Evolutionary conservation across 2,797 vertebrate species (phyloP), one percentile per base, ranked within the genome.

Genomic region (Characodon lateralis): DNA sequence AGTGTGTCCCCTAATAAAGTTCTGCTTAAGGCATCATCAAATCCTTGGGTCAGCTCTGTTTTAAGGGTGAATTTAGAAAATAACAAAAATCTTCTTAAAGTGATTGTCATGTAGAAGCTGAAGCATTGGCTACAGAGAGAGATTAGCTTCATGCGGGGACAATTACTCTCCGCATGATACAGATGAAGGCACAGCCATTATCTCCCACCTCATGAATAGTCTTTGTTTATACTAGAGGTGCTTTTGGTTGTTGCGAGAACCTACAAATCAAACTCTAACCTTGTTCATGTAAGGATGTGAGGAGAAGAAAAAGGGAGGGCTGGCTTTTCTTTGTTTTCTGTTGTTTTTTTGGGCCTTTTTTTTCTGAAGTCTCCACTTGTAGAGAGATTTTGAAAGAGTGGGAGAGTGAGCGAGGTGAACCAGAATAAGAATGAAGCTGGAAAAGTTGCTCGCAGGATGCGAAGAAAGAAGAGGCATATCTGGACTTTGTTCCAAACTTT

Each of bases 91-190:
- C 77, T 79, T 75, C 51, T 81, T 51, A 74, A 89, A 94, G 86
- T 90, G 80, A 91, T 46, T 83, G 79, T 81, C 68, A 79, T 69
- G 78, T 74, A 79, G 78, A 70, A 92, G 90, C 90, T 78, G 86
- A 93, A 89, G 89, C 72, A 74, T 43, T 75, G 86, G 82, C 84
- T 87, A 84, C 76, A 83, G 80, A 92, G 88, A 92, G 78, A 85
- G 82, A 93, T 91, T 88, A 77, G 91, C 90, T 92, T 83, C 76
- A 78, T 71, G 76, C 87, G 78, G 82, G 79, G 87, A 85, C 79
- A 76, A 91, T 93, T 92, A 92, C 91, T 93, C 87, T 90, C 82
- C 69, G 63, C 73, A 76, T 71, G 85, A 86, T 93, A 91, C 87
- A 92, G 86, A 93, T 91, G 85, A 85, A 88, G 74, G 71, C 55